Base-by-base conservation (phyloP, 1,140 invertebrate genomes). In the Chelonus insularis region DNA sequence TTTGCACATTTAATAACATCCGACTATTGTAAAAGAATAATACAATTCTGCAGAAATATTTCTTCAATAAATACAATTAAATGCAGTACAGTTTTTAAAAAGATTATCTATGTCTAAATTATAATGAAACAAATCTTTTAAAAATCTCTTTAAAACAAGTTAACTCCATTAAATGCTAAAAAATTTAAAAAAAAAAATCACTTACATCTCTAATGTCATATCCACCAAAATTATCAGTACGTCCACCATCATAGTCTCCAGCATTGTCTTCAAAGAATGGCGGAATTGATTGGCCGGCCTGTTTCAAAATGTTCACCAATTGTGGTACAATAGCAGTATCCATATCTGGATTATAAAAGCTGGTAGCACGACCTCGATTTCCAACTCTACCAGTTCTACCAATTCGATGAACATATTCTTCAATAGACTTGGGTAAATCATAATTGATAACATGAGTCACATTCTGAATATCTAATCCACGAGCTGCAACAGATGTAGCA, bases 371-470 rank as follows among this genome's bases (percentile, higher is more conserved):
- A 4, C 96, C 96, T 37, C 88, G 77, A 77, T 98, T 96, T 0
- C 96, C 96, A 16, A 97, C 91, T 37, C 96, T 86, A 1, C 96
- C 96, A 12, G 96, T 98, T 69, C 96, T 84, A 1, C 96, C 96
- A 72, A 98, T 97, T 43, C 96, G 84, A 81, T 98, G 96, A 4
- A 97, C 94, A 74, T 98, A 98, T 60, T 96, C 94, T 62, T 96
- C 94, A 60, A 97, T 91, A 20, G 84, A 83, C 57, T 88, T 88
- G 0, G 96, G 95, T 64, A 98, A 72, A 76, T 98, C 95, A 72
- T 89, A 98, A 75, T 98, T 98, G 4, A 98, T 88, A 0, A 98
- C 96, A 69, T 94, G 91, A 48, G 87, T 84, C 0, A 96, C 90
- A 55, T 89, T 88, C 45, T 88, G 88, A 43, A 95, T 94, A 76